Evolutionary conservation across 2,113 vertebrate genomes (phyloP).

Genomic region (Sorex araneus): DNA sequence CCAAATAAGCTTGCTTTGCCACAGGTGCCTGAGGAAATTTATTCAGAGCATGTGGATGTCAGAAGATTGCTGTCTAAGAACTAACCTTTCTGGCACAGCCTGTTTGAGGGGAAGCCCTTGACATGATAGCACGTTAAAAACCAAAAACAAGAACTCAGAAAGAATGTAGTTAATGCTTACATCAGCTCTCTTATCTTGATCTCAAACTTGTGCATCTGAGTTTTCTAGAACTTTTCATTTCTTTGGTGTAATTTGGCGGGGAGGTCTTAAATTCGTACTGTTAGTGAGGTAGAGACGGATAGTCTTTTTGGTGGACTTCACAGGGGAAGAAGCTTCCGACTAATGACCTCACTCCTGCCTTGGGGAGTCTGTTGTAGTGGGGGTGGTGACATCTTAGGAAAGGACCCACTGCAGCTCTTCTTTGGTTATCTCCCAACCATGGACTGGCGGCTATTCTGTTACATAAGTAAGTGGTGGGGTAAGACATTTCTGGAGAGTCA

Average conservation of each 20-base stretch:
- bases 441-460: constrained; percentile 57
- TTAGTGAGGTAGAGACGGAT: neutral
- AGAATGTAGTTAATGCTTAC: constrained; percentile 24
- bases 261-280: neutral
- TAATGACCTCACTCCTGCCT: neutral
- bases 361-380: neutral
- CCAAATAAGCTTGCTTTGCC: constrained; percentile 41
- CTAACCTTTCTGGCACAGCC: constrained; percentile 32
- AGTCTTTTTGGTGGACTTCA: neutral
- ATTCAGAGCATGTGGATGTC: constrained; percentile 23
- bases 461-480: constrained; percentile 56
- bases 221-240: constrained; percentile 64
- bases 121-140: neutral
- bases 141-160: neutral
- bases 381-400: constrained; percentile 27
- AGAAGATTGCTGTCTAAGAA: constrained; percentile 46
- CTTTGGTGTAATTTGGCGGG: neutral
- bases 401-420: constrained; percentile 35
- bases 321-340: neutral
- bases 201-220: neutral
- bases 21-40: constrained; percentile 55
- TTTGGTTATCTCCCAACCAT: neutral
- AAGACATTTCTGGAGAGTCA: constrained; percentile 65
- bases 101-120: constrained; percentile 54
- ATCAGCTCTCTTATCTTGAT: constrained; percentile 1